phyloP scores from a whole-genome alignment of 2,888 invertebrate species.

The Eupithecia subfuscata region DNA sequence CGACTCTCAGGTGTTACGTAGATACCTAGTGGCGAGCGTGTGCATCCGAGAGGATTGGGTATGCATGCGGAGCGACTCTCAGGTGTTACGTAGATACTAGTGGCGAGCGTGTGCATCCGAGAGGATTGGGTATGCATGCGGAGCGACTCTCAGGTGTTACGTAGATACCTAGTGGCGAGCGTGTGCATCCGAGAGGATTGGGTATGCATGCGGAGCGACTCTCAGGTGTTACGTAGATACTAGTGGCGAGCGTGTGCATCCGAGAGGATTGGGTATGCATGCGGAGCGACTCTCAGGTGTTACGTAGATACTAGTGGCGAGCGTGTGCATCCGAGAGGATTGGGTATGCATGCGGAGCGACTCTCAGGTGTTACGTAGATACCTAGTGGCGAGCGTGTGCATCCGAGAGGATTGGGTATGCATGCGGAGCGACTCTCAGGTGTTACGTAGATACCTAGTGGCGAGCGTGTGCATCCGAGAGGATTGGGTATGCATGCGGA shows the following conservation, averaged over 20 bases:
- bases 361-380: conserved; percentile 19
- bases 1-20: conserved; percentile 15
- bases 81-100: conserved; percentile 25
- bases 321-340: conserved; percentile 41
- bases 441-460: conserved; percentile 24
- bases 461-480: conserved; percentile 42
- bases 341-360: conserved; percentile 33
- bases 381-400: conserved; percentile 42
- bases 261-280: conserved; percentile 37
- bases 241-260: conserved; percentile 43
- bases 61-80: conserved; percentile 19
- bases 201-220: conserved; percentile 30
- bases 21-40: conserved; percentile 40
- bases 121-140: conserved; percentile 38
- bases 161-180: conserved; percentile 36
- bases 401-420: conserved; percentile 39
- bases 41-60: conserved; percentile 40
- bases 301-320: conserved; percentile 34
- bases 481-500: conserved; percentile 37
- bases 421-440: neutral
- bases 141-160: conserved; percentile 14
- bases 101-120: conserved; percentile 42
- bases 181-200: conserved; percentile 41
- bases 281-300: conserved; percentile 3
- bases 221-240: conserved; percentile 20